Conservation (phyloP, 37 sponge, comb jelly and placozoan species). For the Chondrilla cf. caribensis region DNA sequence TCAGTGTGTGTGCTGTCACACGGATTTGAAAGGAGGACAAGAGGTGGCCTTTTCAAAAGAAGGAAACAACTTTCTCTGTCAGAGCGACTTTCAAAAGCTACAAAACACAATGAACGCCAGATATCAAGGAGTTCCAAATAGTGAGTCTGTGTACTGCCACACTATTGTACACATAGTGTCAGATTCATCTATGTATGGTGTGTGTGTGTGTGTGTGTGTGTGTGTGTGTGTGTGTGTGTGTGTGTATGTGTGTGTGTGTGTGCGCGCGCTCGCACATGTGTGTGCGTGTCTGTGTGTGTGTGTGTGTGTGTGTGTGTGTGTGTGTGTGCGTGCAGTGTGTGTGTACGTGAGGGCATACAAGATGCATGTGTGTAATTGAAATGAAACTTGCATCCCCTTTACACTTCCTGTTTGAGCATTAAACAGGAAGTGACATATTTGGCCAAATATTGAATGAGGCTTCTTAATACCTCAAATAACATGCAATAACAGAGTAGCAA, state of each 20-base stretch:
- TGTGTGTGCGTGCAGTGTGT: conserved; percentile 22
- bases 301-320: background rate
- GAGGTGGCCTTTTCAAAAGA: background rate
- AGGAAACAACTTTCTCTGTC: background rate
- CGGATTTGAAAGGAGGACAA: conserved; percentile 1
- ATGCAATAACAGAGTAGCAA: no score
- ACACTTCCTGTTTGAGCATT: no score
- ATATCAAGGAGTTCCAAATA: background rate
- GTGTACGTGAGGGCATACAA: conserved; percentile 18
- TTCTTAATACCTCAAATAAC: no score
- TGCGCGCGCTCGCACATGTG: background rate
- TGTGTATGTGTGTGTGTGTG: background rate
- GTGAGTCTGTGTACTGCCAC: background rate
- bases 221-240: no score
- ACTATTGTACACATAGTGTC: no score
- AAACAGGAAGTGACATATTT: no score
- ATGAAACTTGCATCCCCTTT: no score
- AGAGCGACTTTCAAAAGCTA: background rate
- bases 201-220: background rate
- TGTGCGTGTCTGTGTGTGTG: background rate
- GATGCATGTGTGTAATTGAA: background rate
- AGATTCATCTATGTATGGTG: background rate
- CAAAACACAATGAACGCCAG: background rate
- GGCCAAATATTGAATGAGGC: no score
- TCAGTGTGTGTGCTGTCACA: conserved; percentile 10